Evolutionary conservation across 2,888 invertebrate genomes (phyloP).

Genomic region (Meteorus colon): DNA sequence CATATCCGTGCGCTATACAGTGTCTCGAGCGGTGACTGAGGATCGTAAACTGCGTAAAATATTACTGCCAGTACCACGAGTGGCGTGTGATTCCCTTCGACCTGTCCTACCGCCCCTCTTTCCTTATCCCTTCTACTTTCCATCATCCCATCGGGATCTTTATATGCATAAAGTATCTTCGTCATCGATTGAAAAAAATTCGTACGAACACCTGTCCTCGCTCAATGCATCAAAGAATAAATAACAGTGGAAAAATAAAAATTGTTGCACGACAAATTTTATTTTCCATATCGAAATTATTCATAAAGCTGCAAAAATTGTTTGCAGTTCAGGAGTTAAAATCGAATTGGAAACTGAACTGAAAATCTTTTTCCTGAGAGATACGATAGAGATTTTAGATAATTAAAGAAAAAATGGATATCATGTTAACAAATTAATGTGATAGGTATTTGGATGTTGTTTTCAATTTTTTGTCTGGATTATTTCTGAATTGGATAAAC

Average conservation of each 20-base stretch:
- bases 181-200: conserved; percentile 32
- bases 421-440: too few relatives aligned
- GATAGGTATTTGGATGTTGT: too few relatives aligned
- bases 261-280: neutral
- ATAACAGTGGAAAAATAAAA: neutral
- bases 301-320: too few relatives aligned
- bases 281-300: too few relatives aligned
- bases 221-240: neutral
- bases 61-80: conserved; percentile 57
- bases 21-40: conserved; percentile 52
- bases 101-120: conserved; percentile 24
- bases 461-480: too few relatives aligned
- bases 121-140: conserved; percentile 4
- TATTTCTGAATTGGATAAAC: too few relatives aligned
- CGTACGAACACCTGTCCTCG: conserved; percentile 12
- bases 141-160: neutral
- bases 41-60: conserved; percentile 66
- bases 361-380: too few relatives aligned
- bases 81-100: conserved; percentile 50
- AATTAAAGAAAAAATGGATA: too few relatives aligned
- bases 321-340: too few relatives aligned
- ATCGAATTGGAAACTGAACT: too few relatives aligned
- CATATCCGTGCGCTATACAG: conserved; percentile 12
- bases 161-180: conserved; percentile 18
- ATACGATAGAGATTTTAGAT: too few relatives aligned